phyloP scores from a whole-genome alignment of 2,113 vertebrate genomes.

The Ameiurus melas region DNA sequence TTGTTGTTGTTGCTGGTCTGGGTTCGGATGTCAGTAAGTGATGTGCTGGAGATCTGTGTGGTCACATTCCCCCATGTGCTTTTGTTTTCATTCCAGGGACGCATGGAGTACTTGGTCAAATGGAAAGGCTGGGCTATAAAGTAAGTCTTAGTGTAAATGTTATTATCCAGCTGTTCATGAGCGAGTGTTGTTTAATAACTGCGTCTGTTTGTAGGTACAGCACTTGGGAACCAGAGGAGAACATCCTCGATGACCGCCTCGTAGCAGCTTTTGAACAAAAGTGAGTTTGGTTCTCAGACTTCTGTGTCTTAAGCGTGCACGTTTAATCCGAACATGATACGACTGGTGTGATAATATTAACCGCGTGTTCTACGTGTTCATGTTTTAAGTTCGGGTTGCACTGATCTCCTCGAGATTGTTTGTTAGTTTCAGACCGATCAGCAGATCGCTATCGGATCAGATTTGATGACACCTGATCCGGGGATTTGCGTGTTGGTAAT shows the following conservation, averaged over 20 bases:
- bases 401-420: background rate
- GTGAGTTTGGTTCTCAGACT: conserved; percentile 72
- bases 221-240: conserved; percentile 98
- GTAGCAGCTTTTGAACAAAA: conserved; percentile 95
- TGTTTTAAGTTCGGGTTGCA: background rate
- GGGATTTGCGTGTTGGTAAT: no score
- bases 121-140: conserved; percentile 99
- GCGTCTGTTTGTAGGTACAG: conserved; percentile 79
- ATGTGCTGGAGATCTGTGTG: background rate
- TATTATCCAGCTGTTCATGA: background rate
- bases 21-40: background rate
- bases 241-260: conserved; percentile 93
- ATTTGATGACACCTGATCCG: background rate
- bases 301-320: background rate
- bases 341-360: background rate
- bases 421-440: background rate
- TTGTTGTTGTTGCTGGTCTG: background rate
- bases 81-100: conserved; percentile 76
- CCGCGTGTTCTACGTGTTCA: background rate
- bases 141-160: conserved; percentile 72
- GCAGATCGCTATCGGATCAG: background rate
- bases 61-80: background rate
- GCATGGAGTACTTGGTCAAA: conserved; percentile 93
- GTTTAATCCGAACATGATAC: background rate
- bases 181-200: background rate